phyloP scores from a whole-genome alignment of 2,888 invertebrate genomes.

The Autographa gamma region DNA sequence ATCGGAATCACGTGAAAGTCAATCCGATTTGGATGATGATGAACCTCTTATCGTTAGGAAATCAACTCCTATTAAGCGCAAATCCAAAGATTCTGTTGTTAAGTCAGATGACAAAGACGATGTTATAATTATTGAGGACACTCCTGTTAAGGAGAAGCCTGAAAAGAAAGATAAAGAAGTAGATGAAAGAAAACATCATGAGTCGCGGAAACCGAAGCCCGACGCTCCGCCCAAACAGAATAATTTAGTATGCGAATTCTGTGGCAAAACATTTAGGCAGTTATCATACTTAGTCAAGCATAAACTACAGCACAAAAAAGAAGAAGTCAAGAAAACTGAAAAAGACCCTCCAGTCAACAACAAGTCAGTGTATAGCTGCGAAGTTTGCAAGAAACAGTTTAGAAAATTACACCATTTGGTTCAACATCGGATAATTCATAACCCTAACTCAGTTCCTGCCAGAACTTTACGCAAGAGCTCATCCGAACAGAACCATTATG shows the following conservation, averaged over 20 bases:
- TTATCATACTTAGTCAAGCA: constrained; percentile 83
- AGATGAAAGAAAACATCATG: constrained; percentile 64
- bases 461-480: constrained; percentile 76
- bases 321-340: constrained; percentile 69
- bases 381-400: constrained; percentile 85
- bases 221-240: constrained; percentile 56
- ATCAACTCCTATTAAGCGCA: constrained; percentile 68
- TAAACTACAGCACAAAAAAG: constrained; percentile 79
- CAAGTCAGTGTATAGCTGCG: constrained; percentile 79
- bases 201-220: constrained; percentile 64
- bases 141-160: constrained; percentile 65
- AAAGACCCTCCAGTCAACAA: constrained; percentile 53
- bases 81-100: constrained; percentile 68
- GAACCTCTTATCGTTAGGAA: constrained; percentile 57
- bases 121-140: constrained; percentile 76
- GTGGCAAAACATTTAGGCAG: constrained; percentile 85
- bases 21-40: constrained; percentile 70
- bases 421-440: constrained; percentile 83
- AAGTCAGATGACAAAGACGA: constrained; percentile 71
- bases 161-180: constrained; percentile 54
- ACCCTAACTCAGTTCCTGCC: constrained; percentile 64
- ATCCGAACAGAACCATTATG: constrained; percentile 70
- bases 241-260: constrained; percentile 81
- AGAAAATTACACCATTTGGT: constrained; percentile 85
- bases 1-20: constrained; percentile 70